Percentiles rank a stretch among this genome's conserved stretches.
Evolutionary conservation across 2,113 vertebrate genomes (phyloP).

Genomic region (Benitochromis conjunctus): DNA sequence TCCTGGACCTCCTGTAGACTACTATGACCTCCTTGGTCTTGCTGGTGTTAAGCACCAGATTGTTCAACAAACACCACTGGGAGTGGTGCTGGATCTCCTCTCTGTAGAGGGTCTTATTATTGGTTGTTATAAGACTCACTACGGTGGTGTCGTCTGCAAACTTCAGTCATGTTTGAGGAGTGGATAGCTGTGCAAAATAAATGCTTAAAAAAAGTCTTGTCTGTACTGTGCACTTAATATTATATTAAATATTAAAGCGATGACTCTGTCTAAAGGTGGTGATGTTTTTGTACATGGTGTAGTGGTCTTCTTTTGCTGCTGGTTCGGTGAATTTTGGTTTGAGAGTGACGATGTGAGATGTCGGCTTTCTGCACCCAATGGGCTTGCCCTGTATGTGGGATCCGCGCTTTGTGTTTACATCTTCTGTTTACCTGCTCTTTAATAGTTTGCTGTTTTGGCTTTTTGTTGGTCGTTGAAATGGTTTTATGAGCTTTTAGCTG

Average conservation of each 20-base stretch:
- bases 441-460: neutral
- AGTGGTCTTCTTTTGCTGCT: neutral
- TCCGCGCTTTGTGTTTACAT: rapidly evolving
- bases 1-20: neutral
- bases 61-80: neutral
- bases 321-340: neutral
- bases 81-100: neutral
- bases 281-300: neutral
- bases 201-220: neutral
- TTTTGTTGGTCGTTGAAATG: neutral
- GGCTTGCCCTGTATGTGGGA: neutral
- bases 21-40: neutral
- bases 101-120: neutral
- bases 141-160: neutral
- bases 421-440: neutral
- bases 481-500: neutral
- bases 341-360: neutral
- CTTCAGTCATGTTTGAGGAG: neutral
- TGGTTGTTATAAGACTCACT: neutral
- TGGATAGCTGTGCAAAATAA: neutral
- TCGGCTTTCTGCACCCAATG: neutral
- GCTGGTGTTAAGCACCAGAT: neutral
- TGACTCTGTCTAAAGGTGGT: neutral
- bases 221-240: neutral
- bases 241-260: neutral